phyloP scores from a whole-genome alignment of 2,113 vertebrate species.

The Oryzias woworae region DNA sequence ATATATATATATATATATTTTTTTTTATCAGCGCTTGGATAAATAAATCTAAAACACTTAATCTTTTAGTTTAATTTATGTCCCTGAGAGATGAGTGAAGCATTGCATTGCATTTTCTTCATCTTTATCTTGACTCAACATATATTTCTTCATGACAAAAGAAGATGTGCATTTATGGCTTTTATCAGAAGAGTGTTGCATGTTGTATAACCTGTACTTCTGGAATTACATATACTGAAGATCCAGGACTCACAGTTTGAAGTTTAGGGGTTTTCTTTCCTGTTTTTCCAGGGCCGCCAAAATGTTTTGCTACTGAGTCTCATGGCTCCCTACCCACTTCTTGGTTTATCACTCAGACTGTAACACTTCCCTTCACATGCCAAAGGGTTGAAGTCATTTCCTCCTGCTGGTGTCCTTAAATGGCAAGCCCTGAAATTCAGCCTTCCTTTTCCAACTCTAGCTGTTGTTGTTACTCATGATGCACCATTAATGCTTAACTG shows the following conservation, averaged over 20 bases:
- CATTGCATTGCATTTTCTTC: not conserved
- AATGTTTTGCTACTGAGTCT: not conserved
- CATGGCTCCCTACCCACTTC: constrained; percentile 1
- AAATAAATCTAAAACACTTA: no score
- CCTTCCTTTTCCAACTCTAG: not conserved
- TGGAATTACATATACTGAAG: not conserved
- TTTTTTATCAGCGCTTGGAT: no score
- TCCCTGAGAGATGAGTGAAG: no score
- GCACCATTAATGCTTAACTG: not conserved
- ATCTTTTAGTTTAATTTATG: not conserved
- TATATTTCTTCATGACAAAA: not conserved
- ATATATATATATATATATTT: no score
- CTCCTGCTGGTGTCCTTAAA: constrained; percentile 40
- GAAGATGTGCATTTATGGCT: constrained; percentile 18
- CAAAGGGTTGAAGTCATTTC: constrained; percentile 66
- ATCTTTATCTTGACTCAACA: constrained; percentile 21
- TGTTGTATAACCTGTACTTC: not conserved
- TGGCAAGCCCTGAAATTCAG: constrained; percentile 19
- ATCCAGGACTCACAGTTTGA: not conserved
- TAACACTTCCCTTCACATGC: constrained; percentile 60
- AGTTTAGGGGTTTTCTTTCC: not conserved
- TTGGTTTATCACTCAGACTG: constrained; percentile 22
- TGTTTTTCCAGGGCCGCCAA: constrained; percentile 3
- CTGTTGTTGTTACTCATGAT: not conserved
- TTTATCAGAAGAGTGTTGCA: not conserved